Evolutionary conservation across 1,140 invertebrate species (phyloP).

Genomic region (Drosophila tristis): DNA sequence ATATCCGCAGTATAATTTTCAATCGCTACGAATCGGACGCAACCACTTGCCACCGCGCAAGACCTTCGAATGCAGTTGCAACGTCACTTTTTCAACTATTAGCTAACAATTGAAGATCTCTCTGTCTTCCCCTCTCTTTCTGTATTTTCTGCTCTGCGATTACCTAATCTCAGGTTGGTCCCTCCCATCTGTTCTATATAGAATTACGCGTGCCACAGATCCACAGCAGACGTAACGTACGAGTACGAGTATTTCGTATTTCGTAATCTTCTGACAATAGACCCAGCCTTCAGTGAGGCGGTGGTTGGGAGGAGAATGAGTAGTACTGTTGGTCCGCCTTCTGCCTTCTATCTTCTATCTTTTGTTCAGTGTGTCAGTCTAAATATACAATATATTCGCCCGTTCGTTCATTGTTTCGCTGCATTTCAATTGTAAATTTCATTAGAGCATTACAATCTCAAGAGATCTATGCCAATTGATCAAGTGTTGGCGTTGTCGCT

Average conservation of each 20-base stretch:
- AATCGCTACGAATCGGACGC: slow-evolving; percentile 17
- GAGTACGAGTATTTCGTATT: slow-evolving; percentile 17
- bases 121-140: slow-evolving; percentile 28
- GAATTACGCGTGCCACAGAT: slow-evolving; percentile 61
- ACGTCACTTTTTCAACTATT: slow-evolving; percentile 62
- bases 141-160: slow-evolving; percentile 15
- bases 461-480: slow-evolving; percentile 56
- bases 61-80: slow-evolving; percentile 56
- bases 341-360: slow-evolving; percentile 25
- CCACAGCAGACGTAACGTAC: slow-evolving; percentile 22
- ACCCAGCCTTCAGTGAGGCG: background rate
- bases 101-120: slow-evolving; percentile 59
- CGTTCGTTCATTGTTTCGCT: slow-evolving; percentile 60
- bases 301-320: background rate
- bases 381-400: slow-evolving; percentile 53
- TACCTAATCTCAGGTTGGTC: slow-evolving; percentile 13
- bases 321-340: slow-evolving; percentile 15
- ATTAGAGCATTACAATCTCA: slow-evolving; percentile 46
- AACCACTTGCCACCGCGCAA: slow-evolving; percentile 52
- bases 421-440: slow-evolving; percentile 67
- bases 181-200: slow-evolving; percentile 56
- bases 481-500: slow-evolving; percentile 11
- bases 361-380: slow-evolving; percentile 73
- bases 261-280: slow-evolving; percentile 61
- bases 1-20: background rate